A percentile compares a stretch with the other conserved stretches of the same genome.
These are phyloP conservation scores for Acrocyrtus sp. DNA, from an alignment of 2,888 invertebrate genomes.

Conservation along the genomic window DNA sequence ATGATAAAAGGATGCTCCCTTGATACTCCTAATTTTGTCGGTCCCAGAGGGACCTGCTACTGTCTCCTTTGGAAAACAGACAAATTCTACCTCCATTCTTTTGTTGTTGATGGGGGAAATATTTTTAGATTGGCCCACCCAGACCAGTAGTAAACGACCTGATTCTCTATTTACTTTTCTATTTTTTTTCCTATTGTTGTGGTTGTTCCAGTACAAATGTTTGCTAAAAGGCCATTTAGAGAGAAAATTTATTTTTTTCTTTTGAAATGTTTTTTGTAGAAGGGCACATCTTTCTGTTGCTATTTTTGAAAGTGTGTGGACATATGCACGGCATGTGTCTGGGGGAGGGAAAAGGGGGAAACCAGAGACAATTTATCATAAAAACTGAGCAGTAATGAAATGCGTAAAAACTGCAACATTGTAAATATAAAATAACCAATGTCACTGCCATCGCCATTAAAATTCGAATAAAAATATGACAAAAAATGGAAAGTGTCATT, in stretches of 20 bases:
- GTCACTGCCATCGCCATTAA: no score
- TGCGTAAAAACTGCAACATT: no score
- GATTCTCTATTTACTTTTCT: background rate
- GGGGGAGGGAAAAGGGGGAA: conserved; percentile 10
- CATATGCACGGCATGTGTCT: conserved; percentile 7
- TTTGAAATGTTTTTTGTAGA: background rate
- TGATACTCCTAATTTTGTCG: conserved; percentile 33
- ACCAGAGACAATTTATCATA: conserved; percentile 19
- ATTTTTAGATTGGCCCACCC: conserved; percentile 23
- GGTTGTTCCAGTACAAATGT: conserved; percentile 41
- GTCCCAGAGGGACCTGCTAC: conserved; percentile 22
- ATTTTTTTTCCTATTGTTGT: conserved; percentile 4
- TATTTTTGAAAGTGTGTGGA: conserved; percentile 1
- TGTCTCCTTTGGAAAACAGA: conserved; percentile 2
- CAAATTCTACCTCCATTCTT: background rate
- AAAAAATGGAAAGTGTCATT: no score
- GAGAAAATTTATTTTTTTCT: background rate
- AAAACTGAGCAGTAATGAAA: no score
- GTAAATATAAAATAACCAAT: no score
- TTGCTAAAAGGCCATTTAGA: conserved; percentile 24
- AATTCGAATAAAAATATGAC: no score
- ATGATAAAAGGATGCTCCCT: conserved; percentile 49
- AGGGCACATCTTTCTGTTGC: conserved; percentile 1
- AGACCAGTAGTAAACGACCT: conserved; percentile 7
- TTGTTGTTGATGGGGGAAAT: background rate